Base-by-base conservation (phyloP, 2,797 vertebrate genomes). In the Sebastes variabilis region DNA sequence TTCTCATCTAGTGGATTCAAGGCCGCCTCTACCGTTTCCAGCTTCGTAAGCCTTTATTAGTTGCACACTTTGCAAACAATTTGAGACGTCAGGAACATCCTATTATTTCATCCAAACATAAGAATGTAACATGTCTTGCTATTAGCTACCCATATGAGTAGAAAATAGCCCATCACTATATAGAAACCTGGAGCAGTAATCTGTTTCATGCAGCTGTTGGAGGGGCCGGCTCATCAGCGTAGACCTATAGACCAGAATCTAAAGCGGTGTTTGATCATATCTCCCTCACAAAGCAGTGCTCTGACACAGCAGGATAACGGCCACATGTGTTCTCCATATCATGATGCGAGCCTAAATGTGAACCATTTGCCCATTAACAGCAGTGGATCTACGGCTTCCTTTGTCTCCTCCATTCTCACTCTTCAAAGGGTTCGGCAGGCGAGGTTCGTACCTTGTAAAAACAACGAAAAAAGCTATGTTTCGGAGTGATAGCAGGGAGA, bases 241-340 rank as follows among this genome's bases (percentile, higher is more conserved):
- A 62, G 66, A 67, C 73, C 81, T 67, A 42, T 66, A 54, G 49
- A 80, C 68, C 71, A 75, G 54, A 77, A 79, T 83, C 85, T 90
- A 36, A 80, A 92, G 80, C 79, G 75, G 83, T 84, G 85, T 93
- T 92, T 93, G 88, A 94, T 93, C 89, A 89, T 79, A 89, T 91
- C 84, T 83, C 52, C 72, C 75, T 84, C 86, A 80, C 87, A 86
- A 66, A 90, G 77, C 66, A 80, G 75, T 11, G 77, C 77, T 83
- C 77, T 82, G 87, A 88, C 88, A 84, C 87, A 90, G 88, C 76
- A 80, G 90, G 85, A 85, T 84, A 85, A 85, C 84, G 20, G 77
- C 66, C 92, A 96, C 95, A 95, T 92, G 90, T 96, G 95, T 92
- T 95, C 88, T 82, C 93, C 94, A 95, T 93, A 95, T 95, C 91